These are phyloP conservation scores for Lagopus muta DNA, from an alignment of 2,113 vertebrate species.

Conservation along the genomic window DNA sequence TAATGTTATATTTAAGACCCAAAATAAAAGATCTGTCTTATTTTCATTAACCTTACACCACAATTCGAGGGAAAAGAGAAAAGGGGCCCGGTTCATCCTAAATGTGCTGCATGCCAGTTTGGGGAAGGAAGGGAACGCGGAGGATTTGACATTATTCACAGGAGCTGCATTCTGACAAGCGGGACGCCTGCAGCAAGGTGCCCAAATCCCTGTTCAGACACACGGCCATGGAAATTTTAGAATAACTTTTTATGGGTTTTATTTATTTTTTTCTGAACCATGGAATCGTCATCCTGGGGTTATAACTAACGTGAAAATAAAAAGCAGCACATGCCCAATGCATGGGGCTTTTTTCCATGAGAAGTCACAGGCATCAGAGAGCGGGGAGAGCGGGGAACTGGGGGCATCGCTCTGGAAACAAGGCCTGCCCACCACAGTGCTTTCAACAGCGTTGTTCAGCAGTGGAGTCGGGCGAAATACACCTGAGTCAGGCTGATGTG, in stretches of 20 bases:
- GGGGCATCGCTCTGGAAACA: neutral
- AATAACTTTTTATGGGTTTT: neutral
- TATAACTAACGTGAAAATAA: neutral
- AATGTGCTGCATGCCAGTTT: slow-evolving; percentile 1
- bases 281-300: neutral
- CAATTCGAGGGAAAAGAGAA: neutral
- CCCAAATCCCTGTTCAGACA: neutral
- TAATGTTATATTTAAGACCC: slow-evolving; percentile 59
- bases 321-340: neutral
- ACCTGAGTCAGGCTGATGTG: neutral
- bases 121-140: slow-evolving; percentile 26
- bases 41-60: slow-evolving; percentile 54
- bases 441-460: neutral
- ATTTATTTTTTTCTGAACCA: neutral
- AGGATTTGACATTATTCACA: slow-evolving; percentile 25
- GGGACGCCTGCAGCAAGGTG: slow-evolving; percentile 21
- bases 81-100: slow-evolving; percentile 4
- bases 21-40: slow-evolving; percentile 56
- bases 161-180: neutral
- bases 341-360: neutral
- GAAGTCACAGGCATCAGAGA: neutral
- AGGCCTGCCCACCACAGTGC: neutral
- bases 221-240: neutral
- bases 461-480: neutral
- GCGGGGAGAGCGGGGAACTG: neutral